phyloP scores from a whole-genome alignment of 2,113 vertebrate genomes.

The Gymnarchus niloticus region DNA sequence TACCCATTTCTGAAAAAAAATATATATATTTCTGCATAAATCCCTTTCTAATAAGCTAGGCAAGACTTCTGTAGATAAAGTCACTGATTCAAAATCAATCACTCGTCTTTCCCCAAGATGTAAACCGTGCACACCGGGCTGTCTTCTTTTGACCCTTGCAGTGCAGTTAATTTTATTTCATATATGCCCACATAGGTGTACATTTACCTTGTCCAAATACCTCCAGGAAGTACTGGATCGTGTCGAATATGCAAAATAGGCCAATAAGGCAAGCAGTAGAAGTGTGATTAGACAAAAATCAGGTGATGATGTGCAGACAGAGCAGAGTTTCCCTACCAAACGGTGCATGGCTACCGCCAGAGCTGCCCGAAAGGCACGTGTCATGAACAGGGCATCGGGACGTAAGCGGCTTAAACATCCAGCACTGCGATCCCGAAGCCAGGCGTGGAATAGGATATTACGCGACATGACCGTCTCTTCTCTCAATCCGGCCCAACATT shows the following conservation, averaged over 20 bases:
- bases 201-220: not conserved
- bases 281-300: not conserved
- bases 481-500: too few species aligned
- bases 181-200: not conserved
- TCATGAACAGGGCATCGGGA: not conserved
- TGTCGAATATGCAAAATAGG: not conserved
- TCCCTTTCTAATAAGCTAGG: not conserved
- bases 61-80: slow-evolving; percentile 1
- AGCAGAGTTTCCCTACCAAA: not conserved
- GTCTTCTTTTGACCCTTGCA: not conserved
- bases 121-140: not conserved
- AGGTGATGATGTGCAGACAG: not conserved
- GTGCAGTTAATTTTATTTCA: not conserved
- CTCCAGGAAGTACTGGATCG: not conserved
- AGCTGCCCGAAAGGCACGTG: not conserved
- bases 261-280: not conserved
- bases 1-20: not conserved
- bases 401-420: not conserved
- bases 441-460: too few species aligned
- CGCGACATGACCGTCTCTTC: too few species aligned
- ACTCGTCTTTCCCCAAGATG: not conserved
- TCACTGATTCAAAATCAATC: not conserved
- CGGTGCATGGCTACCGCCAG: not conserved
- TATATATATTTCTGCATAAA: not conserved
- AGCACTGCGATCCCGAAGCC: too few species aligned